Base-by-base conservation (phyloP, 2,113 vertebrate genomes). In the Psittacula cyanocephala region DNA sequence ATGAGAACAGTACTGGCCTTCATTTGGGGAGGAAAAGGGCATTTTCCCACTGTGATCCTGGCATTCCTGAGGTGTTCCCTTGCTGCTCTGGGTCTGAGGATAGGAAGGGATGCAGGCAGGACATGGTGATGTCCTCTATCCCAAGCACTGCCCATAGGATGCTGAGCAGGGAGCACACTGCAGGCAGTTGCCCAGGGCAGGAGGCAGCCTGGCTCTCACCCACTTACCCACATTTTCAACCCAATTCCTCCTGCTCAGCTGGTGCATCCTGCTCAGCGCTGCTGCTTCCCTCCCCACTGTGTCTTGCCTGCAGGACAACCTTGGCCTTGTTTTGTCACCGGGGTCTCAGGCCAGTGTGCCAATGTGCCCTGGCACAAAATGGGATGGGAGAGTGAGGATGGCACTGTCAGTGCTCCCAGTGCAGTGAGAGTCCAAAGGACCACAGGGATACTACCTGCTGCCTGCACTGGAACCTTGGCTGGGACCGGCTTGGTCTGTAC, bases 301-400 rank as follows among this genome's bases (percentile, higher is more conserved):
- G 5, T 91, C 89, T n/a, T 7, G 50, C 87, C 95, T 95, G 93
- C 87, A 89, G 96, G 81, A 78, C 70, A 85, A 90, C 92, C 81
- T 95, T 33, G 86, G 94, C 82, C 82, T 70, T 0, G 1, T 2
- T 91, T 89, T 93, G 89, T 81, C 93, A 89, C 74, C 0, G 0
- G 12, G 25, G 37, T 59, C 28, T 62, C 43, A 69, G 1, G 1
- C 37, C 29, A 5, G 2, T 1, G 20, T 86, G 1, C 37, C 29
- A 6, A 2, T 1, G 20, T 88, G 72, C n/a, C 59, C 60, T 71
- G 77, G 84, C 25, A 31, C 0, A 4, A 35, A 78, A 31, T 0
- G 3, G n/a, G 17, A 29, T 0, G 2, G 35, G 59, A 86, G 39
- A 37, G 47, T 0, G 0, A 64, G 75, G 50, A 14, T 0, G 1